Evolutionary conservation across 2,888 invertebrate species (phyloP).

Genomic region (Xanthostigma xanthostigma): DNA sequence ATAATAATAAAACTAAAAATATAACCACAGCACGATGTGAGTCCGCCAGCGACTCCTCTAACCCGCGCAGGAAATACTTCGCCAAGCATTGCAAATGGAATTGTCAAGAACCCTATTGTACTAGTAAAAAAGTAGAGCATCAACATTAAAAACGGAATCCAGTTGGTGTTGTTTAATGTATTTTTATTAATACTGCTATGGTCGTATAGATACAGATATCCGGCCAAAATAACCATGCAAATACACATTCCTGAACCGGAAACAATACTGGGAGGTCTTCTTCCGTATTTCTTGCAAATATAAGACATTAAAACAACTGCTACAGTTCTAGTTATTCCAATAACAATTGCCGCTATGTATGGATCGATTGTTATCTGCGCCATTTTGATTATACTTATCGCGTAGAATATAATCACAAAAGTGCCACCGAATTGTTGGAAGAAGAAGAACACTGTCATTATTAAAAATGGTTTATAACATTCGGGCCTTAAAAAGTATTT

Average conservation of each 20-base stretch:
- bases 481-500: conserved; percentile 24
- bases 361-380: conserved; percentile 32
- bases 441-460: conserved; percentile 34
- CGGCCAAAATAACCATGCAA: conserved; percentile 33
- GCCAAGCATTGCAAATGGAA: conserved; percentile 41
- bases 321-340: conserved; percentile 31
- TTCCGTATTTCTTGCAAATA: conserved; percentile 36
- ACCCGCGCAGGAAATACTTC: conserved; percentile 38
- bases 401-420: conserved; percentile 39
- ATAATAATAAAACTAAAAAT: conserved; percentile 36
- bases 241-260: conserved; percentile 41
- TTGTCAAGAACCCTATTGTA: conserved; percentile 36
- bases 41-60: conserved; percentile 33
- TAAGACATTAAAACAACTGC: conserved; percentile 30
- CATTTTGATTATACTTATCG: conserved; percentile 32
- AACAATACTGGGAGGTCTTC: conserved; percentile 38
- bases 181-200: conserved; percentile 17
- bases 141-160: conserved; percentile 30
- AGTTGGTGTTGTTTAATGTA: conserved; percentile 13
- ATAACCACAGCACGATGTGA: conserved; percentile 32
- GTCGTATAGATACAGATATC: conserved; percentile 25
- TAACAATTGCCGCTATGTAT: conserved; percentile 33
- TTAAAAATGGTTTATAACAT: conserved; percentile 30
- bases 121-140: conserved; percentile 34
- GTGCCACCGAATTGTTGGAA: conserved; percentile 42